Conservation (phyloP, 2,888 invertebrate species). For the Dryomyza anilis region DNA sequence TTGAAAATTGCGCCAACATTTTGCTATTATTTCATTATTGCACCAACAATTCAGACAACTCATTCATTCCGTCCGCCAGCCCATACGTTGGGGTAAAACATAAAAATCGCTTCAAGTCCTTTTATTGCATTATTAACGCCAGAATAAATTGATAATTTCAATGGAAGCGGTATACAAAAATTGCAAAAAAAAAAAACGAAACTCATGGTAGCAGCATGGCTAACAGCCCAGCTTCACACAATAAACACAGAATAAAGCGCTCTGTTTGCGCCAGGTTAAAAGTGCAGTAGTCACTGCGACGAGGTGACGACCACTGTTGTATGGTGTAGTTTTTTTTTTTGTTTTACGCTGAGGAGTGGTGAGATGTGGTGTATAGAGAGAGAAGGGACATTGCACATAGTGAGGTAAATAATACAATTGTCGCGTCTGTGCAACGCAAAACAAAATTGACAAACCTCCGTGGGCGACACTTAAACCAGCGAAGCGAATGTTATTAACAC, state of each 20-base stretch:
- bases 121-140: conserved; percentile 33
- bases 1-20: too few relatives aligned
- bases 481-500: conserved; percentile 28
- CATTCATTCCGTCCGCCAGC: too few relatives aligned
- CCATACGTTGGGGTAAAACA: not conserved
- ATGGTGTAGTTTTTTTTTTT: too few relatives aligned
- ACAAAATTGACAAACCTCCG: conserved; percentile 24
- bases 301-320: too few relatives aligned
- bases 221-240: conserved; percentile 16
- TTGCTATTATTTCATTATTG: not conserved
- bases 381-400: too few relatives aligned
- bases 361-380: too few relatives aligned
- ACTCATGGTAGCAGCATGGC: conserved; percentile 13
- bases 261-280: not conserved
- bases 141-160: conserved; percentile 32
- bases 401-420: conserved; percentile 21
- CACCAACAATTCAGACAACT: too few relatives aligned
- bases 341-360: too few relatives aligned
- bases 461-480: conserved; percentile 31
- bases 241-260: not conserved
- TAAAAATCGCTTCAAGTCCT: conserved; percentile 22
- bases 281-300: not conserved
- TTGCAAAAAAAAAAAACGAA: not conserved
- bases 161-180: conserved; percentile 26
- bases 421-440: conserved; percentile 17